Evolutionary conservation across 2,113 vertebrate genomes (phyloP).

Genomic region (Sclerurus mexicanus): DNA sequence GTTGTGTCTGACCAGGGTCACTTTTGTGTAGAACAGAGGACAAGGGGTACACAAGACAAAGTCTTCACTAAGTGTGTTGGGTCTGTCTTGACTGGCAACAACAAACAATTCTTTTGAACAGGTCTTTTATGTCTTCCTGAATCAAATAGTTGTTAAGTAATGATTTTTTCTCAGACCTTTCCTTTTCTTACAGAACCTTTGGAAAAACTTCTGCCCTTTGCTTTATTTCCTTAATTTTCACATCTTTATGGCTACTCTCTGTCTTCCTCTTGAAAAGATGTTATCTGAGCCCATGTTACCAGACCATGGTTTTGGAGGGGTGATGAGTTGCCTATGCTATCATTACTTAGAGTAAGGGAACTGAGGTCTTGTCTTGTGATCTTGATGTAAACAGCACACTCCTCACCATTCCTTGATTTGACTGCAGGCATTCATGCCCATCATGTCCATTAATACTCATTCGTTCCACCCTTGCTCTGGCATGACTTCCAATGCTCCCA

Average conservation of each 20-base stretch:
- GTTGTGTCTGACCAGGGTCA: not conserved
- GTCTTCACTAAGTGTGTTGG: not conserved
- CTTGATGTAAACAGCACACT: not conserved
- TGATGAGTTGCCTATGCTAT: fast-evolving
- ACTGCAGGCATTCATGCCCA: fast-evolving
- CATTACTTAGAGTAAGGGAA: not conserved
- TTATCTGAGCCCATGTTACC: not conserved
- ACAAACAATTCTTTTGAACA: not conserved
- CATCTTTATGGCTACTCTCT: not conserved
- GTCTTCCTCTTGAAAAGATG: not conserved
- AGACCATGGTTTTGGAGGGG: fast-evolving
- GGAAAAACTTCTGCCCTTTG: not conserved
- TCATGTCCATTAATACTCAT: not conserved
- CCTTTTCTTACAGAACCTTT: not conserved
- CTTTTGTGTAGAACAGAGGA: not conserved
- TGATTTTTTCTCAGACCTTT: not conserved
- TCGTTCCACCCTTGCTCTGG: not conserved
- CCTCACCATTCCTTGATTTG: not conserved
- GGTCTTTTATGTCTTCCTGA: not conserved
- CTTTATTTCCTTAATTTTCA: not conserved
- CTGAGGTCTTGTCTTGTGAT: not conserved
- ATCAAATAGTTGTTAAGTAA: not conserved
- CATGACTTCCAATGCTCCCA: not conserved
- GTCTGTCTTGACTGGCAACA: not conserved
- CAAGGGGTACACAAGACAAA: not conserved